Base-by-base conservation (phyloP, 30 jellyfish, hydroid and myxozoan genomes). In the Aurelia sp. region DNA sequence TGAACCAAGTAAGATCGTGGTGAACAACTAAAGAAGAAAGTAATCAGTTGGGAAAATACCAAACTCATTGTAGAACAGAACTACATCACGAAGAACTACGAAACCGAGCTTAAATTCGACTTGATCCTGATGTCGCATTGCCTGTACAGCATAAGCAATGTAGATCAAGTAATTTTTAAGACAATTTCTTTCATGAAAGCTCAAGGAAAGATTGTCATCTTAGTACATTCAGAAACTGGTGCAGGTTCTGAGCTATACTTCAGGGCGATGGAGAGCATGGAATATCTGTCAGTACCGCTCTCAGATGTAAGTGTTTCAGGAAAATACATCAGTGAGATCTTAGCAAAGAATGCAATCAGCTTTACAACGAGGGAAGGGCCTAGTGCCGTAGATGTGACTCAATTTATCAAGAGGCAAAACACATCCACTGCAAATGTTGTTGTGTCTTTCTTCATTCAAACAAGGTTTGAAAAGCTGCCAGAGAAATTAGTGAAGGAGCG, bases 51-150 rank as follows among this genome's bases (percentile, higher is more conserved):
- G 94, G 80, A 79, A 0, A 50, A 60, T 18, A 51, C 66, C 12
- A 65, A 73, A n/a, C 17, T 52, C 58, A 18, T 11, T 5, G 50
- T 72, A 11, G 84, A 74, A 17, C 20, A 76, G 41, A 9, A 52
- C 8, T 85, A 55, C 33, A 73, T 85, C 55, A 78, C 64, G 19
- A 67, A 52, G n/a, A 55, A 21, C 17, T 72, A 66, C 60, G 81
- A 62, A 27, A 72, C 89, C 13, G 87, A 66, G 27, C 33, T 30
- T 57, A 69, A 41, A 30, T 85, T 85, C 62, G 94, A 85, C 48
- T 17, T 85, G 48, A 6, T 37, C 48, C 48, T 37, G 6, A 37
- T 37, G 48, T 37, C 48, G 0, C 48, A 37, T 37, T 73, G 72
- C 16, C n/a, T 85, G 78, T 85, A 85, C 67, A 64, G 75, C 71